phyloP scores from a whole-genome alignment of 2,797 vertebrate species.

The Siniperca obscura region DNA sequence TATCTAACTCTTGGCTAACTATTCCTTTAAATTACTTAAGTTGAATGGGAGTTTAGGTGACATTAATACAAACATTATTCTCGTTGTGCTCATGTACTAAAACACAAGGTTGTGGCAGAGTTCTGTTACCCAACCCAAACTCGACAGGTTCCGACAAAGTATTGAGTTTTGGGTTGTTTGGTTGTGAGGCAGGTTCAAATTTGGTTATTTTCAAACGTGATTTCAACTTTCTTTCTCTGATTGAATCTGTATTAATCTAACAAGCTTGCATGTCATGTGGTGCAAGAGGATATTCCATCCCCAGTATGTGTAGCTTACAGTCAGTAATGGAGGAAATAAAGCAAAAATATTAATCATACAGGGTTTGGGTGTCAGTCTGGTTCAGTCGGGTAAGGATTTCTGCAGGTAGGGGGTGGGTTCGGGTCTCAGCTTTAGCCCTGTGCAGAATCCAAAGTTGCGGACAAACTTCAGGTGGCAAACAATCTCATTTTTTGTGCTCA shows the following conservation, averaged over 20 bases:
- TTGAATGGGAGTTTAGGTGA: neutral
- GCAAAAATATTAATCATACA: neutral
- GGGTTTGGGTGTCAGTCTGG: neutral
- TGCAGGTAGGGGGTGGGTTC: no score
- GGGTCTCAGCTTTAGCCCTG: neutral
- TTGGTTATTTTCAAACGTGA: neutral
- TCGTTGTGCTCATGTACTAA: no score
- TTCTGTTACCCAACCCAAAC: neutral
- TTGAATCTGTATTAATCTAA: no score
- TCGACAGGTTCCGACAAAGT: neutral
- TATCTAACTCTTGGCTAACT: no score
- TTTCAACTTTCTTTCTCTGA: neutral
- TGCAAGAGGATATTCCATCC: no score
- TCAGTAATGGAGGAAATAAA: neutral
- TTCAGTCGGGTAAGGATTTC: neutral
- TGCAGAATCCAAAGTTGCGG: neutral
- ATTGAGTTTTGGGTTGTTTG: no score
- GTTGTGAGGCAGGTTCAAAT: no score
- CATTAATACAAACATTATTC: neutral
- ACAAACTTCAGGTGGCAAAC: no score
- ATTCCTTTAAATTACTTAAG: no score
- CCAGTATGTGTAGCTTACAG: neutral
- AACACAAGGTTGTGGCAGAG: neutral
- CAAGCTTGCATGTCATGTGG: no score
- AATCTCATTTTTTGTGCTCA: neutral